Conservation (phyloP, 2,113 vertebrate genomes). For the Glaucidium brasilianum region DNA sequence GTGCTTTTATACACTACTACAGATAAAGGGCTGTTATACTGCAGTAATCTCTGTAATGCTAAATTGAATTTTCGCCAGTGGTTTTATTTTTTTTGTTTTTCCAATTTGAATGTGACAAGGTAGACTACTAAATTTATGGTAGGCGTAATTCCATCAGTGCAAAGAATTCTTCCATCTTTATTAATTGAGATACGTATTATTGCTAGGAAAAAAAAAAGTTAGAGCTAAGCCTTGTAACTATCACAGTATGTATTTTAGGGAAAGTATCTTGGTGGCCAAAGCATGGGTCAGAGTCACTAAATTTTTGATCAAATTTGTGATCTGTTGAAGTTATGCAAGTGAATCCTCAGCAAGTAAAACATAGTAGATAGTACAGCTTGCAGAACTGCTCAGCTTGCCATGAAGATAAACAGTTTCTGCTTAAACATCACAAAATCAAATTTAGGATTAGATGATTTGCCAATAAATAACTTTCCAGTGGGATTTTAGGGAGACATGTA, state of each 20-base stretch:
- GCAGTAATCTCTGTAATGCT: conserved; percentile 66
- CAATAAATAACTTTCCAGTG: neutral
- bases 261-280: neutral
- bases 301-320: neutral
- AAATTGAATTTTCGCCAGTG: conserved; percentile 73
- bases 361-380: neutral
- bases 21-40: conserved; percentile 69
- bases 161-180: conserved; percentile 39
- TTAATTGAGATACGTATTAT: conserved; percentile 41
- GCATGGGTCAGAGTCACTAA: neutral
- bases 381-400: neutral
- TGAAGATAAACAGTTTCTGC: neutral
- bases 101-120: conserved; percentile 57
- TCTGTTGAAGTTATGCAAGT: neutral
- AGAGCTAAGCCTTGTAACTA: neutral
- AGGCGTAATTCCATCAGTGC: conserved; percentile 55
- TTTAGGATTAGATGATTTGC: neutral
- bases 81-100: conserved; percentile 60
- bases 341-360: neutral
- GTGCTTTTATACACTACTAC: conserved; percentile 72
- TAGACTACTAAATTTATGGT: conserved; percentile 42
- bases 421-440: neutral
- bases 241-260: neutral
- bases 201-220: neutral
- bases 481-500: neutral